Conservation (phyloP, 2,888 invertebrate genomes). For the Hoplodrina ambigua region DNA sequence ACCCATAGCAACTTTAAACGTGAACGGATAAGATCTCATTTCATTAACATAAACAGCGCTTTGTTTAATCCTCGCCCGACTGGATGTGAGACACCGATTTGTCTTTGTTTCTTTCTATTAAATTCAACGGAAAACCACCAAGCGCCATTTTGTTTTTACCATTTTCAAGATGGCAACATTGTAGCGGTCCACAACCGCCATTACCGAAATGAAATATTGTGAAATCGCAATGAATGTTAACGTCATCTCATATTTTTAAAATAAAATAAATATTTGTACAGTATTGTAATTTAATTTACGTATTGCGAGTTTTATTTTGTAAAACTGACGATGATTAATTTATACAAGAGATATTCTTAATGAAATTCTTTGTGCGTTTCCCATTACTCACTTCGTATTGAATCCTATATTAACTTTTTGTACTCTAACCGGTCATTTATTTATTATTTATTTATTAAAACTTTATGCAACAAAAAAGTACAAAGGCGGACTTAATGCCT, state of each 20-base stretch:
- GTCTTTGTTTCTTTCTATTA: conserved; percentile 64
- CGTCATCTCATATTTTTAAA: conserved; percentile 29
- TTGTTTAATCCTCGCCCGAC: conserved; percentile 67
- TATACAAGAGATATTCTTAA: neutral
- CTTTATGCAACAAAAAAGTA: too few relatives aligned
- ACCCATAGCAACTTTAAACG: conserved; percentile 47
- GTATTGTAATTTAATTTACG: conserved; percentile 19
- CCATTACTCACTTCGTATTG: neutral
- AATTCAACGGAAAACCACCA: conserved; percentile 41
- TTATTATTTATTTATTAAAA: too few relatives aligned
- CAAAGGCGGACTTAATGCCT: too few relatives aligned
- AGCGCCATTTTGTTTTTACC: conserved; percentile 48
- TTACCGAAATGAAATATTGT: conserved; percentile 45
- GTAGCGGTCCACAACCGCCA: conserved; percentile 30
- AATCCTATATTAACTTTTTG: neutral
- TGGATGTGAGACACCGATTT: conserved; percentile 56
- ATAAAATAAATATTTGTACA: conserved; percentile 34
- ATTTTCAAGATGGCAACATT: conserved; percentile 55
- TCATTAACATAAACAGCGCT: conserved; percentile 77
- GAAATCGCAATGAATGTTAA: conserved; percentile 45
- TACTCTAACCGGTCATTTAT: neutral
- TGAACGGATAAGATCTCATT: conserved; percentile 71
- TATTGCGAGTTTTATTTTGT: conserved; percentile 12
- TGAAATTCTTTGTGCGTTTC: neutral
- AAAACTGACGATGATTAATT: neutral